Evolutionary conservation across 2,797 vertebrate genomes (phyloP), one percentile per base, ranked within the genome.

Genomic region (Oreochromis mossambicus): DNA sequence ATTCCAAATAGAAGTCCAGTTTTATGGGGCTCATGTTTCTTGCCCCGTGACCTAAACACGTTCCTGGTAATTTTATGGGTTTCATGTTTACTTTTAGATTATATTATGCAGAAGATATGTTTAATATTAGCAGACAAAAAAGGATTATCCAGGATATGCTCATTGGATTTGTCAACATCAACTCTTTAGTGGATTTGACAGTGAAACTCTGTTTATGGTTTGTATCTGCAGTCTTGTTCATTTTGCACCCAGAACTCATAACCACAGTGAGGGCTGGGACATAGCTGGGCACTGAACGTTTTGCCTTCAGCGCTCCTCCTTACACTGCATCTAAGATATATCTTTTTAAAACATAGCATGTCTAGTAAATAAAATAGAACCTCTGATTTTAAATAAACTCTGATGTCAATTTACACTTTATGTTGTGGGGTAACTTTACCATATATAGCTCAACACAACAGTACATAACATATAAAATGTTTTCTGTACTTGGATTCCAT

Each of bases 1-100:
- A 2, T 0, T 5, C 11, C 61, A 66, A 21, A 66, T 38, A 21
- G 34, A 66, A 1, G 0, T 66, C 63, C 63, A 68, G 63, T 68
- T 24, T 43, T 43, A 24, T 68, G 34, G 61, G 34, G 19, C 61
- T 66, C 34, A 0, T 21, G 19, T 0, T 38, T 38, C 19, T 0
- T 66, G 61, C 7, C 19, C 34, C 7, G n/a, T 41, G 36, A 68
- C 12, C 12, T 24, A 15, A 41, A 41, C 19, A 68, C 3, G 14
- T 41, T 6, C 63, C 36, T 24, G 63, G 21, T 1, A 41, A 3
- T 21, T 41, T 41, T 4, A 41, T 1, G n/a, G 36, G 63, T 6
- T 68, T 41, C 63, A 41, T 43, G n/a, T 14, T 41, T 2, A 66
- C 34, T 66, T 66, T 66, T 41, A 21, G 34, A 41, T 41, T 34